Conservation (phyloP, 2,113 vertebrate genomes). For the Myocastor coypus region DNA sequence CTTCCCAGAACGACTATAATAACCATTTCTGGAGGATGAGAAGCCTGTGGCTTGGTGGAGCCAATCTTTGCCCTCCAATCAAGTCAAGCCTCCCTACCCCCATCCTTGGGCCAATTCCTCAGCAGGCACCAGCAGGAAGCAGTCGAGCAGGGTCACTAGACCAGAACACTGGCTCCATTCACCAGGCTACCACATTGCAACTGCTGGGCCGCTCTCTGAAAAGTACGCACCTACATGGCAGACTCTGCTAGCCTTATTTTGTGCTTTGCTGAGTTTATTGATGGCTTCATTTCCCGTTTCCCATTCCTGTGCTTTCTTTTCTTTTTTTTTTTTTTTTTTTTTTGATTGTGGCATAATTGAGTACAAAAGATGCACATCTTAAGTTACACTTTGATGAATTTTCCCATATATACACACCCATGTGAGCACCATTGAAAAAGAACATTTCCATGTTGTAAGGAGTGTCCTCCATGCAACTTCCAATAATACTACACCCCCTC, state of each 20-base stretch:
- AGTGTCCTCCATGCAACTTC: not conserved
- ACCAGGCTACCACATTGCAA: not conserved
- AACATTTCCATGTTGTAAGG: conserved; percentile 8
- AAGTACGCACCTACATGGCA: not conserved
- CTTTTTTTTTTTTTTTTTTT: not conserved
- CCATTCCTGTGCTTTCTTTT: not conserved
- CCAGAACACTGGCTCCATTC: conserved; percentile 49
- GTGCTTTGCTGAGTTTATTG: not conserved
- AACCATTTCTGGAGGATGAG: conserved; percentile 66
- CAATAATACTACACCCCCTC: not conserved
- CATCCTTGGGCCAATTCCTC: not conserved
- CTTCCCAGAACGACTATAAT: conserved; percentile 75
- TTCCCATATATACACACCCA: not conserved
- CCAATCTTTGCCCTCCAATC: not conserved
- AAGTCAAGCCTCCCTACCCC: conserved; percentile 22
- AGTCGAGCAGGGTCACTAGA: not conserved
- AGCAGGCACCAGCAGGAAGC: not conserved
- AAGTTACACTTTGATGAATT: not conserved
- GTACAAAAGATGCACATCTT: conserved; percentile 11
- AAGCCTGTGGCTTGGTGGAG: not conserved
- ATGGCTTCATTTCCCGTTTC: conserved; percentile 45
- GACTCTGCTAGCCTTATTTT: not conserved
- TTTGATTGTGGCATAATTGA: conserved; percentile 29
- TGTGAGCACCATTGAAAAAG: not conserved
- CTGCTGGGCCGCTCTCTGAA: not conserved